Base-by-base conservation (phyloP, 1,140 invertebrate genomes). In the Ptiloglossa arizonensis region DNA sequence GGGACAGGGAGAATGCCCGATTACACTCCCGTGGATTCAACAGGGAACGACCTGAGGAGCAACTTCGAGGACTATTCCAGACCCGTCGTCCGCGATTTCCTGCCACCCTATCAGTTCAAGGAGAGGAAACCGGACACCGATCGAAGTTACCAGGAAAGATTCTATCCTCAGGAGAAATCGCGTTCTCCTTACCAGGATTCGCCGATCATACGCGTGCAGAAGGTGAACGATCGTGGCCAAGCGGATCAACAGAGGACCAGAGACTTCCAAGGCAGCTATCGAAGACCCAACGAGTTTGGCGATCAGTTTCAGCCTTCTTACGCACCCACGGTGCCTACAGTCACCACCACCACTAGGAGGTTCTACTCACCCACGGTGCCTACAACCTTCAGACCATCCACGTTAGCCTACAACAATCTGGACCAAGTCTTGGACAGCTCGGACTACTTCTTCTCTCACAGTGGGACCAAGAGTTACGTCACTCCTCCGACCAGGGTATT, bases 341-440 rank as follows among this genome's bases (percentile, higher is more conserved):
- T 91, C 0, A 92, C 90, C 5, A 92, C 90, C 0, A 91, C 90
- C 0, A 89, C 88, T 0, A 83, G 89, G 24, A 87, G 86, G 83
- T 90, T 87, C 19, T 92, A 91, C 35, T 92, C 91, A 1, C 90
- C 91, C 5, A 91, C 91, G 0, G 87, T 92, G 0, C 91, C 91
- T 3, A 88, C 86, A 17, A 90, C 87, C 5, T 86, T 86, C 62
- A 83, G 83, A 77, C 71, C 90, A 3, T 88, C 88, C 0, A 88
- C 89, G 0, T 60, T 84, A 24, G 84, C 85, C 1, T 87, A 87
- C 35, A 84, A 63, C 19, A 89, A 86, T 57, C 73, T 82, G 15
- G 90, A 92, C 68, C 86, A 90, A 22, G 78, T 79, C 8, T 84
- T 88, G 22, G 87, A 90, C 57, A 86, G 89, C 52, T 89, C 89